Percentiles rank a stretch among this genome's conserved stretches.
Evolutionary conservation across 2,797 vertebrate species (phyloP).

Genomic region (Spinus olivaceus): DNA sequence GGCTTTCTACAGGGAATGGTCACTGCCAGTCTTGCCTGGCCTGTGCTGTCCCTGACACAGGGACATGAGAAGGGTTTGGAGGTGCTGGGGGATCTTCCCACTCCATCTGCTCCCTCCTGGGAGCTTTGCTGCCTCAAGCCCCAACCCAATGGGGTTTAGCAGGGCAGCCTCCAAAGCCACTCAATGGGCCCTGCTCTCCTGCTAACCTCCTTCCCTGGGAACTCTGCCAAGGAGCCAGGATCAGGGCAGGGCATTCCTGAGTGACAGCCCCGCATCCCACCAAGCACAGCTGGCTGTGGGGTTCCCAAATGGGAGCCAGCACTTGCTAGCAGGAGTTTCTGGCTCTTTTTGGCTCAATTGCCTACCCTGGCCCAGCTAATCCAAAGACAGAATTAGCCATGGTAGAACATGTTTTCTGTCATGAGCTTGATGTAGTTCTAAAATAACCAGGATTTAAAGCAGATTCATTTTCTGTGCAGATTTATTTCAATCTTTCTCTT

Average conservation of each 20-base stretch:
- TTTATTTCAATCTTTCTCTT: not conserved
- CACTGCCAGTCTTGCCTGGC: not conserved
- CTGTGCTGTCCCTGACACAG: rapidly evolving
- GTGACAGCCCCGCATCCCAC: not conserved
- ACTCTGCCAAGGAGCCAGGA: not conserved
- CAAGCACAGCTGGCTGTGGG: not conserved
- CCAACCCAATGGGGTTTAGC: not conserved
- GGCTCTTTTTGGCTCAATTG: not conserved
- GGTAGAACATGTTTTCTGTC: not conserved
- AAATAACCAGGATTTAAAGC: not conserved
- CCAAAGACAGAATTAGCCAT: not conserved
- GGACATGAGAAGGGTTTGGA: not conserved
- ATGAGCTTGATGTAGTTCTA: not conserved
- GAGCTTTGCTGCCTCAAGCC: not conserved
- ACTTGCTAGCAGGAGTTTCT: not conserved
- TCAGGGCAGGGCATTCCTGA: not conserved
- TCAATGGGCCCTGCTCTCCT: not conserved
- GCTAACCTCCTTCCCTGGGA: not conserved
- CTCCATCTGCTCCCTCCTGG: not conserved
- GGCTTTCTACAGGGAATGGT: not conserved
- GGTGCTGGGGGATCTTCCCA: not conserved
- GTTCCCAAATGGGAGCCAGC: rapidly evolving
- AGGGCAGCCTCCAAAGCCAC: not conserved
- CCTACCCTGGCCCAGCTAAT: not conserved
- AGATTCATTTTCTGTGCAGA: not conserved